phyloP scores from a whole-genome alignment of 2,888 invertebrate genomes.

The Glyphotaelius pellucidus region DNA sequence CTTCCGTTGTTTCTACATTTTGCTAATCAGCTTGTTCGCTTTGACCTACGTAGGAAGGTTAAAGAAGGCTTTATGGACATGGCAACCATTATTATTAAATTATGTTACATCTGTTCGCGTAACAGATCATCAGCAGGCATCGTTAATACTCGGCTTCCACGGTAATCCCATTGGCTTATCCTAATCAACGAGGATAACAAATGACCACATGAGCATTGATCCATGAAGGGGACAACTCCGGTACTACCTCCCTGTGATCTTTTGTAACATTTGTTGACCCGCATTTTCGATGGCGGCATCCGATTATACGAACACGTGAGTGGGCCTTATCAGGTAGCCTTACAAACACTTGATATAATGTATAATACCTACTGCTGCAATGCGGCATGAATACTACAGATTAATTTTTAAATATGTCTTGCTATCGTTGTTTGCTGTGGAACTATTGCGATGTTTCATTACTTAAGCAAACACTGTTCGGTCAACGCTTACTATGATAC shows the following conservation, averaged over 20 bases:
- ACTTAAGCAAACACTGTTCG: neutral
- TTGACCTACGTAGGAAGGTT: neutral
- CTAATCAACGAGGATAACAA: slow-evolving; percentile 10
- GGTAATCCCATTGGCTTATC: neutral
- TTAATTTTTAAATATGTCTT: neutral
- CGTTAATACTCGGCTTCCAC: neutral
- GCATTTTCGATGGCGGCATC: neutral
- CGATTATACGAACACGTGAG: neutral
- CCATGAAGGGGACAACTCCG: neutral
- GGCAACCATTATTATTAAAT: neutral
- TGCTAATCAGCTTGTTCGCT: neutral
- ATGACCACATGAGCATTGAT: neutral
- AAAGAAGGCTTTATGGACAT: neutral
- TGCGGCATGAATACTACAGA: neutral
- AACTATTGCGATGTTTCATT: neutral
- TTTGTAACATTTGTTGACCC: neutral
- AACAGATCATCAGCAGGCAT: neutral
- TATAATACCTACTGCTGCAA: neutral
- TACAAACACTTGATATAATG: neutral
- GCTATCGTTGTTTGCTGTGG: too few relatives aligned
- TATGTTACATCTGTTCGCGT: neutral
- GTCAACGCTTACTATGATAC: neutral
- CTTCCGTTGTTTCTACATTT: neutral
- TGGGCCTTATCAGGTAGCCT: neutral
- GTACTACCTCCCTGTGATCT: neutral